Conservation (phyloP, 2,113 vertebrate genomes). For the Odocoileus virginianus region DNA sequence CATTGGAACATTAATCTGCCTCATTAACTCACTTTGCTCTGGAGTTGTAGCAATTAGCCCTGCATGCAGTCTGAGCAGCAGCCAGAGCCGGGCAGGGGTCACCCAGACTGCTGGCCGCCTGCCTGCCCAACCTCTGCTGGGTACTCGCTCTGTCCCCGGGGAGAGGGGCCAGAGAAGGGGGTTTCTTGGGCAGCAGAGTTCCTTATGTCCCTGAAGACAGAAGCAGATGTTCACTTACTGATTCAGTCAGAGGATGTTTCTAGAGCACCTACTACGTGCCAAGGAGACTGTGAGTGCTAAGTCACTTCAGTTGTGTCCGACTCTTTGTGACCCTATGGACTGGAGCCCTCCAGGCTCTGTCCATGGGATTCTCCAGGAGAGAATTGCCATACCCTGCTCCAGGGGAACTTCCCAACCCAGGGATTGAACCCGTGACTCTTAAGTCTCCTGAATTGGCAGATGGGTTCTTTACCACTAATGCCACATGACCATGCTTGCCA, state of each 20-base stretch:
- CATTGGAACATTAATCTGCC: not conserved
- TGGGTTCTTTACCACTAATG: not conserved
- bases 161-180: not conserved
- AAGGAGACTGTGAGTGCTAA: not conserved
- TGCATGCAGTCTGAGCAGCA: constrained; percentile 6
- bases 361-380: not conserved
- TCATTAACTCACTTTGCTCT: constrained; percentile 54
- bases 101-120: not conserved
- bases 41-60: constrained; percentile 47
- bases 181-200: not conserved
- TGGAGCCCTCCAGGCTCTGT: not conserved
- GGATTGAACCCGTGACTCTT: not conserved
- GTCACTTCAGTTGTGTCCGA: not conserved
- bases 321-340: not conserved
- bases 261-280: not conserved
- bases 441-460: not conserved
- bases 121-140: not conserved
- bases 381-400: not conserved
- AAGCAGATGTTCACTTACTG: not conserved
- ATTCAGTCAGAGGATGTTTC: not conserved
- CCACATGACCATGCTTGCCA: not conserved
- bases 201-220: not conserved
- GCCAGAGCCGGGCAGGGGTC: not conserved
- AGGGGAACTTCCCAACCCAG: not conserved
- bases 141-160: not conserved